phyloP scores from a whole-genome alignment of 92 coral and sea anemone genomes.

The Siderastrea radians region DNA sequence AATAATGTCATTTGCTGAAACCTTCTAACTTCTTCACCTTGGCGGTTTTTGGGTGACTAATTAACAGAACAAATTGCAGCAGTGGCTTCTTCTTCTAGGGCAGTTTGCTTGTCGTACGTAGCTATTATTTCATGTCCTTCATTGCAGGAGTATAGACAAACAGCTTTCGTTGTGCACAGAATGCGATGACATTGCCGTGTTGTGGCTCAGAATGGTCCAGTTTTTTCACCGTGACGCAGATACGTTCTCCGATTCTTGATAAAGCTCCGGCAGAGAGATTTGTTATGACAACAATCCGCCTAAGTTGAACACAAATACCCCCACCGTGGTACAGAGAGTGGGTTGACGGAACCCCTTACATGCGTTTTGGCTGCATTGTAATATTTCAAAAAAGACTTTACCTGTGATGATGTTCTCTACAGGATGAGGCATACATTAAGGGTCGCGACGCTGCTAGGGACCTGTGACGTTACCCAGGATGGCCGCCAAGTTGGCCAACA shows the following conservation, averaged over 20 bases:
- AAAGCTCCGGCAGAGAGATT: constrained; percentile 38
- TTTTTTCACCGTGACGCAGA: constrained; percentile 28
- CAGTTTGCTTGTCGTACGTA: constrained; percentile 63
- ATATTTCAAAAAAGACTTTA: no score
- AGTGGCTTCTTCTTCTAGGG: constrained; percentile 70
- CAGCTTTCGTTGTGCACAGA: constrained; percentile 64
- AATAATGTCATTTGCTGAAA: constrained; percentile 73
- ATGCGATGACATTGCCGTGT: constrained; percentile 66
- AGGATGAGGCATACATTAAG: no score
- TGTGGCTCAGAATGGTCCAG: constrained; percentile 61
- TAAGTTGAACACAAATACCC: no score
- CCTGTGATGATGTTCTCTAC: no score
- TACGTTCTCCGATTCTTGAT: constrained; percentile 46
- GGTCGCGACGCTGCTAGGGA: no score
- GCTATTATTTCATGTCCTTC: constrained; percentile 68
- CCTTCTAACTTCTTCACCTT: constrained; percentile 55
- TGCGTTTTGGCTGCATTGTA: no score
- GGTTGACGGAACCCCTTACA: no score
- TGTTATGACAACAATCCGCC: no score
- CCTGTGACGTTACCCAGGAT: no score
- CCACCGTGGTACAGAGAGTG: no score
- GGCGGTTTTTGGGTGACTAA: constrained; percentile 31
- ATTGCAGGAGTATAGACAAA: constrained; percentile 46
- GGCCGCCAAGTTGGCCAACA: no score
- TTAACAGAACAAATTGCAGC: constrained; percentile 67